Conservation (phyloP, 2,113 vertebrate species). For the Tyrannus savana region DNA sequence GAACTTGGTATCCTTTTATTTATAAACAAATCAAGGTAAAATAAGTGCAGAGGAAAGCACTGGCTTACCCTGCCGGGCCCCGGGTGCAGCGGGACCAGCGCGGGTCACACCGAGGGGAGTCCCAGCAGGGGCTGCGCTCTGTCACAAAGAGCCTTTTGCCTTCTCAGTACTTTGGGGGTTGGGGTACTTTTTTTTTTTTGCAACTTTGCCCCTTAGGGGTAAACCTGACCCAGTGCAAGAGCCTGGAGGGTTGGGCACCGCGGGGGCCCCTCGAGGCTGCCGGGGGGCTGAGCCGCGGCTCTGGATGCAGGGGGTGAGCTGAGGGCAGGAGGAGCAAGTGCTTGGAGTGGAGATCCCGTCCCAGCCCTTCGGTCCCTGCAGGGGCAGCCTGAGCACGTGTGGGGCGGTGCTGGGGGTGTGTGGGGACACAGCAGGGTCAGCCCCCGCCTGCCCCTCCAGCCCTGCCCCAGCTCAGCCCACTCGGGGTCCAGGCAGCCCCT, state of each 20-base stretch:
- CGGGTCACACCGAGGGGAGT: not conserved
- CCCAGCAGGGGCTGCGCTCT: not conserved
- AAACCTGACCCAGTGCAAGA: constrained; percentile 36
- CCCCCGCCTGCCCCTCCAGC: not conserved
- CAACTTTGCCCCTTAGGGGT: constrained; percentile 55
- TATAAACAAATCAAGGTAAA: constrained; percentile 76
- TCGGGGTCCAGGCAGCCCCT: rapidly evolving
- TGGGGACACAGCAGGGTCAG: not conserved
- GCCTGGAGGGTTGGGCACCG: not conserved
- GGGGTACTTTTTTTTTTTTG: not conserved
- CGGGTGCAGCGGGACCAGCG: not conserved
- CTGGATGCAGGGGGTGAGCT: not conserved
- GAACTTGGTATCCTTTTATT: constrained; percentile 60
- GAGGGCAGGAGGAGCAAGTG: not conserved
- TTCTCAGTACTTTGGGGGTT: not conserved
- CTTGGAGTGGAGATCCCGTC: not conserved
- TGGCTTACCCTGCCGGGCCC: constrained; percentile 42
- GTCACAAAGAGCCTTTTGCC: not conserved
- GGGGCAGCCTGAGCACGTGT: rapidly evolving
- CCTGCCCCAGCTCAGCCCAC: not conserved
- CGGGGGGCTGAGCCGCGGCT: not conserved
- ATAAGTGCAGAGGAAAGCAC: constrained; percentile 68
- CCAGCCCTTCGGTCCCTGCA: not conserved
- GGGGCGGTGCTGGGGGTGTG: rapidly evolving
- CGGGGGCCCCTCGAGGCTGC: not conserved